Evolutionary conservation across 2,888 invertebrate species (phyloP).

Genomic region (Dynastes maya): DNA sequence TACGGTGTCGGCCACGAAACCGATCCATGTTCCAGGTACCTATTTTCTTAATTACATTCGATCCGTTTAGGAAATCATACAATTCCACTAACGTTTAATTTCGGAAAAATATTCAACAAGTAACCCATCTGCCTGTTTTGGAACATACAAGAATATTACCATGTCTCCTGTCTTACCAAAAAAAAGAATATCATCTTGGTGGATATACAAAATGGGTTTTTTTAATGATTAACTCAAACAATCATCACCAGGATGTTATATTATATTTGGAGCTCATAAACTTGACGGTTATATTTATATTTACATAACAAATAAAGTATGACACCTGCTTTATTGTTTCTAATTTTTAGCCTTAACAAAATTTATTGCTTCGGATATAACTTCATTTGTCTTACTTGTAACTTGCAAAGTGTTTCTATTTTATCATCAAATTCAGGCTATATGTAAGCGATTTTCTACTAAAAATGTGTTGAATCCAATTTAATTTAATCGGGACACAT

Average conservation of each 20-base stretch:
- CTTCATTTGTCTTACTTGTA: no score
- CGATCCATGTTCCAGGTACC: conserved; percentile 61
- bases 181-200: conserved; percentile 8
- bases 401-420: no score
- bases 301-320: conserved; percentile 31
- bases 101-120: conserved; percentile 6
- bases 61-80: conserved; percentile 2
- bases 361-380: no score
- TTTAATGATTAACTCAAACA: conserved; percentile 5
- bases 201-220: neutral
- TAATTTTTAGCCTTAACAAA: conserved; percentile 1
- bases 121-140: neutral
- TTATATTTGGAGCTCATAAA: conserved; percentile 1
- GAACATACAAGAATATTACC: neutral
- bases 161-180: neutral
- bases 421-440: no score
- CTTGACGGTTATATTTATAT: conserved; percentile 32
- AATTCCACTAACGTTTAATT: neutral
- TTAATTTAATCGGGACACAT: no score
- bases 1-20: conserved; percentile 54
- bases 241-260: neutral
- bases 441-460: no score
- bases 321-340: conserved; percentile 7
- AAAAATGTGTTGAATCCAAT: no score
- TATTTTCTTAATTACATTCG: conserved; percentile 20